phyloP scores from a whole-genome alignment of 1,140 invertebrate species.

The Drosophila erecta region DNA sequence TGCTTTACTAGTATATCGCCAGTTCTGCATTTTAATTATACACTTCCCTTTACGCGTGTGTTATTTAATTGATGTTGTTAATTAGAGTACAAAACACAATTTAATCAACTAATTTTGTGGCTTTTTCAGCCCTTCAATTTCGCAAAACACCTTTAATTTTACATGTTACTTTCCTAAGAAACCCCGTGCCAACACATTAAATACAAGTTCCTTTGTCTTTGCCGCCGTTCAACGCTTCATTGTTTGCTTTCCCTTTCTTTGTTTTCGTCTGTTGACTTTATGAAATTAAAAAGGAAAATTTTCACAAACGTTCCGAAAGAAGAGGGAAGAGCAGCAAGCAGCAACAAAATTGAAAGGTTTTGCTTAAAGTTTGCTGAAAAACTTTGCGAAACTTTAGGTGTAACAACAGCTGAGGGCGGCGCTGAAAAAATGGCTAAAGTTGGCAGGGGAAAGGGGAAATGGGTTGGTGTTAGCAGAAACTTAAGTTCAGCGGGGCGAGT shows the following conservation, averaged over 20 bases:
- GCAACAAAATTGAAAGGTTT: conserved; percentile 51
- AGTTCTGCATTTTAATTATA: no score
- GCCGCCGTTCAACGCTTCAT: conserved; percentile 26
- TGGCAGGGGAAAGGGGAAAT: no score
- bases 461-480: not conserved
- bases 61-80: not conserved
- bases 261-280: conserved; percentile 62
- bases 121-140: not conserved
- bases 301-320: conserved; percentile 34
- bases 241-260: conserved; percentile 51
- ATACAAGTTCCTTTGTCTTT: conserved; percentile 31
- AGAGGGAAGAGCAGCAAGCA: conserved; percentile 10
- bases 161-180: not conserved
- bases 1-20: no score
- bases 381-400: conserved; percentile 62
- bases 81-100: not conserved
- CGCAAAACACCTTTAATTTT: conserved; percentile 4
- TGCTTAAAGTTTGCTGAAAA: conserved; percentile 65
- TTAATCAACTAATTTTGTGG: not conserved
- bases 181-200: conserved; percentile 14
- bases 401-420: conserved; percentile 59
- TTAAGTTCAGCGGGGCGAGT: conserved; percentile 4
- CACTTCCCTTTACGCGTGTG: no score
- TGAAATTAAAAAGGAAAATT: conserved; percentile 70
- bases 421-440: conserved; percentile 1